A percentile compares a stretch with the other conserved stretches of the same genome.
These are phyloP conservation scores for Tupaia chinensis DNA, from an alignment of 2,113 vertebrate genomes.

Conservation along the genomic window DNA sequence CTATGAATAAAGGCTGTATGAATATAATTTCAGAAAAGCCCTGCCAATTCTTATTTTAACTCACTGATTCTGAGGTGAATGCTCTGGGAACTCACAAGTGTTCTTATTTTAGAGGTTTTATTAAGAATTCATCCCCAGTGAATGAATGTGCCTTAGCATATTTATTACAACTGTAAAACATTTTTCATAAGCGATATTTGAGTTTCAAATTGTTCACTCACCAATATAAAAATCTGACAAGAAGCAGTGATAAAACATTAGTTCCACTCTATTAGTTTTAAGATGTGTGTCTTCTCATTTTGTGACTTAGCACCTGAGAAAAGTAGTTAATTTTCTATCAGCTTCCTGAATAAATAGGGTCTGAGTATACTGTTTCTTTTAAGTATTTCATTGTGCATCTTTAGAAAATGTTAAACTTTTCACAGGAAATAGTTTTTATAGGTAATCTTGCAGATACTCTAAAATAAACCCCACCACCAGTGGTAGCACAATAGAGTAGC, in stretches of 20 bases:
- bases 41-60: constrained; percentile 20
- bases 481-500: constrained; percentile 48
- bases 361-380: constrained; percentile 45
- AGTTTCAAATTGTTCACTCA: constrained; percentile 52
- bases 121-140: constrained; percentile 47
- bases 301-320: constrained; percentile 35
- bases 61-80: constrained; percentile 51
- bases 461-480: constrained; percentile 33
- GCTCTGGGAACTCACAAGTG: constrained; percentile 14
- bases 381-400: constrained; percentile 46
- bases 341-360: constrained; percentile 47
- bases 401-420: constrained; percentile 56
- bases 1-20: constrained; percentile 12
- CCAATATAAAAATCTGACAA: constrained; percentile 52
- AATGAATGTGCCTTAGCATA: constrained; percentile 13
- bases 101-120: constrained; percentile 54
- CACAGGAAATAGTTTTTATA: constrained; percentile 54
- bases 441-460: constrained; percentile 58
- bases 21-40: constrained; percentile 16
- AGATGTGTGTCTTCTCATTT: constrained; percentile 46
- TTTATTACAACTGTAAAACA: constrained; percentile 53
- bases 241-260: constrained; percentile 7
- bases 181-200: constrained; percentile 25
- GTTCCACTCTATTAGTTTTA: constrained; percentile 43
- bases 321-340: constrained; percentile 55